Conservation (phyloP, 2,797 vertebrate species). For the Lacerta agilis region DNA sequence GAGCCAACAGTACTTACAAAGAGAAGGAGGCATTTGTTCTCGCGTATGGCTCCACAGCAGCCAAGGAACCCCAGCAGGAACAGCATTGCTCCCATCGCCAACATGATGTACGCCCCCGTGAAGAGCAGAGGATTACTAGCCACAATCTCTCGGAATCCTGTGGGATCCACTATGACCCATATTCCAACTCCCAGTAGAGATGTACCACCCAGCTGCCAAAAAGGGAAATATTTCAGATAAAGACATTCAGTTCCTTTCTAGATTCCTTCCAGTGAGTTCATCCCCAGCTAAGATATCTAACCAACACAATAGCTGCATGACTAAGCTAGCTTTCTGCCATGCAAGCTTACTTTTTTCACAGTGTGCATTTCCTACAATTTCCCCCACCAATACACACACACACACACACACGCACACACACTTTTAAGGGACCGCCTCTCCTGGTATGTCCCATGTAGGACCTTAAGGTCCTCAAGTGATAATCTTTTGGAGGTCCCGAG, state of each 20-base stretch:
- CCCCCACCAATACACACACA: neutral
- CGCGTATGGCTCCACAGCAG: conserved; percentile 92
- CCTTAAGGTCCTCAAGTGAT: too few relatives aligned
- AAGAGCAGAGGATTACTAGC: conserved; percentile 92
- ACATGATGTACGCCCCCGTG: conserved; percentile 91
- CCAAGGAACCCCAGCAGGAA: conserved; percentile 95
- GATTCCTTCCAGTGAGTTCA: neutral
- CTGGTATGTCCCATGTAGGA: too few relatives aligned
- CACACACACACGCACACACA: too few relatives aligned
- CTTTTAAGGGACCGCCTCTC: too few relatives aligned
- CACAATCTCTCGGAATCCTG: conserved; percentile 94
- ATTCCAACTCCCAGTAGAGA: conserved; percentile 93
- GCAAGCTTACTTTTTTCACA: neutral
- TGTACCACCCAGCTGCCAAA: conserved; percentile 88
- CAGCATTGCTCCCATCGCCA: conserved; percentile 94
- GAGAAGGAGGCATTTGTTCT: conserved; percentile 95
- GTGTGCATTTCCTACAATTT: neutral
- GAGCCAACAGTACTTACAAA: conserved; percentile 83
- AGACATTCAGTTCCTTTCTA: neutral
- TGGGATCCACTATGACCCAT: conserved; percentile 95
- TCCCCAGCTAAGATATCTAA: neutral
- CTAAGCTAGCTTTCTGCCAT: accelerated
- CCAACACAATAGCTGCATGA: neutral
- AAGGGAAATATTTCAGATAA: neutral
- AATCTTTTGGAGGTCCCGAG: too few relatives aligned